These are phyloP conservation scores for Pygathrix nemaeus DNA, from an alignment of 2,113 vertebrate genomes.

Conservation along the genomic window DNA sequence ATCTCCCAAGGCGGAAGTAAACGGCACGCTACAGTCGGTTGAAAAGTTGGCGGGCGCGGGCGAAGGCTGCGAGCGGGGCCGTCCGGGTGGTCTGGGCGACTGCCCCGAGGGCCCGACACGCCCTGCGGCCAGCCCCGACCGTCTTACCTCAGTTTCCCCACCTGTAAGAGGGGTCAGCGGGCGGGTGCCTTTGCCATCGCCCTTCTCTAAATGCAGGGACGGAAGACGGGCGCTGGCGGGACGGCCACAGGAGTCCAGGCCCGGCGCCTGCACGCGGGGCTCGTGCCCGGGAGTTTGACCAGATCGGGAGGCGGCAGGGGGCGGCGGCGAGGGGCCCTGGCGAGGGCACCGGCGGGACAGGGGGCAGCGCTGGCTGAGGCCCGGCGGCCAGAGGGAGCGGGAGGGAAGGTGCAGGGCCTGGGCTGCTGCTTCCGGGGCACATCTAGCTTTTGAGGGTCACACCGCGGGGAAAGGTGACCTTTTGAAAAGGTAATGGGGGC, in stretches of 20 bases:
- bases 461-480: background rate
- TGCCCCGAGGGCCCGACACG: background rate
- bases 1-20: accelerated
- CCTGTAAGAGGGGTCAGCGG: background rate
- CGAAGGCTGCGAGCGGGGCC: too few species aligned
- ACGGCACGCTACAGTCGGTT: accelerated
- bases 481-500: background rate
- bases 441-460: background rate
- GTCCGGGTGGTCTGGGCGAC: background rate
- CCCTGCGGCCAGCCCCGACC: background rate
- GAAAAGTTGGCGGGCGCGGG: background rate
- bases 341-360: background rate
- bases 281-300: too few species aligned
- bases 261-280: too few species aligned
- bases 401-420: background rate
- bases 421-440: background rate
- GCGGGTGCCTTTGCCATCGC: background rate
- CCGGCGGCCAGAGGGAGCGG: background rate
- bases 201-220: background rate
- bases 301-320: too few species aligned
- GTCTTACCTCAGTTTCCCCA: background rate
- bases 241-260: too few species aligned
- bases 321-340: too few species aligned
- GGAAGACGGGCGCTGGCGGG: too few species aligned
- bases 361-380: background rate